Conservation (phyloP, 2,888 invertebrate species). For the Podabrus alpinus region DNA sequence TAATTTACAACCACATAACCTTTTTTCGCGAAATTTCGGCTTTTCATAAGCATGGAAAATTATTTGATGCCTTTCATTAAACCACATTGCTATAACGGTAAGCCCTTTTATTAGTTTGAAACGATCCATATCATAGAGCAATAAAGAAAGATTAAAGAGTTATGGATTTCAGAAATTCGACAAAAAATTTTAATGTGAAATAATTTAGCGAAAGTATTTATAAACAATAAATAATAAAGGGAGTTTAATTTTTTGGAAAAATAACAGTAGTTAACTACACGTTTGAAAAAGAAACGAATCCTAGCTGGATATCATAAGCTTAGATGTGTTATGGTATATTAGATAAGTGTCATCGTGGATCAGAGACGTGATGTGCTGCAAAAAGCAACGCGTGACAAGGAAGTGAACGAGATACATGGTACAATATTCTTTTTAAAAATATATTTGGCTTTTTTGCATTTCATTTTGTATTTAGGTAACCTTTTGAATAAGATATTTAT, state of each 20-base stretch:
- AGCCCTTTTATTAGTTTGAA: not conserved
- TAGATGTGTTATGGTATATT: slow-evolving; percentile 48
- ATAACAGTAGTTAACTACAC: slow-evolving; percentile 24
- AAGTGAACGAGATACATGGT: slow-evolving; percentile 38
- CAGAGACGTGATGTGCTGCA: slow-evolving; percentile 41
- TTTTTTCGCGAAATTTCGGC: not conserved
- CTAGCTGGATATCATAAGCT: slow-evolving; percentile 44
- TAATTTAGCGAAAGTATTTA: not conserved
- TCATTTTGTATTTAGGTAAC: not conserved
- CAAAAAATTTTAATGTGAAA: too few relatives aligned
- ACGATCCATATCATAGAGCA: not conserved
- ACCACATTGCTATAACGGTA: not conserved
- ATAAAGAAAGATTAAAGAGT: not conserved
- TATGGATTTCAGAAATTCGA: too few relatives aligned
- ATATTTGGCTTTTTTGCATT: not conserved
- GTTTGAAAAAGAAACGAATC: slow-evolving; percentile 39
- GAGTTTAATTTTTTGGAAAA: not conserved
- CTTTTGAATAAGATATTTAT: not conserved
- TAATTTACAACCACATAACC: too few relatives aligned
- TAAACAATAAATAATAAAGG: too few relatives aligned
- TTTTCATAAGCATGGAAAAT: not conserved
- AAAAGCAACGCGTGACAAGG: slow-evolving; percentile 43
- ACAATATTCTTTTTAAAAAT: slow-evolving; percentile 14
- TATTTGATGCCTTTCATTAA: not conserved
- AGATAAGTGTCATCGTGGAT: slow-evolving; percentile 48